Evolutionary conservation across 2,113 vertebrate genomes (phyloP).

Genomic region (Benitochromis conjunctus): DNA sequence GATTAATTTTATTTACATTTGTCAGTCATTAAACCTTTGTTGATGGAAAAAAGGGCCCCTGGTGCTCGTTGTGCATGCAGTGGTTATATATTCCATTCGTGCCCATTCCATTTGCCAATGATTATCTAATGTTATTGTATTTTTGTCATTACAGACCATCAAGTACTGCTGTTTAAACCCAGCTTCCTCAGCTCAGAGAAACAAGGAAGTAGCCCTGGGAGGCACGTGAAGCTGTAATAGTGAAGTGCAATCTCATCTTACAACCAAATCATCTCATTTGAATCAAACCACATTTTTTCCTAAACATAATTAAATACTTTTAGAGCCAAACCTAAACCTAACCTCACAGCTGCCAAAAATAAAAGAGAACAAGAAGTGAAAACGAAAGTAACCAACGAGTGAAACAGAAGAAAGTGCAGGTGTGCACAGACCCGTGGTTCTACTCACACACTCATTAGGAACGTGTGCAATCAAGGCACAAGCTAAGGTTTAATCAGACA

Average conservation of each 20-base stretch:
- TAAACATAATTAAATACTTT: not conserved
- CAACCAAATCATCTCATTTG: not conserved
- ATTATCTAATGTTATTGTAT: not conserved
- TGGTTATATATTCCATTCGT: not conserved
- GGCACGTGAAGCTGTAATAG: accelerated
- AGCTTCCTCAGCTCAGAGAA: not conserved
- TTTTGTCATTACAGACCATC: not conserved
- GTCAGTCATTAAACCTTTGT: not conserved
- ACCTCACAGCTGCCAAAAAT: not conserved
- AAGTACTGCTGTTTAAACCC: not conserved
- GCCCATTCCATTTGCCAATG: not conserved
- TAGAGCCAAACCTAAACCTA: not conserved
- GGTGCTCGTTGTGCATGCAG: not conserved
- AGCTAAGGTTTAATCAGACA: not conserved
- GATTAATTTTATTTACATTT: not conserved
- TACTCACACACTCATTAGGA: not conserved
- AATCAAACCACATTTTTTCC: not conserved
- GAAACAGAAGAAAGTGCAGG: not conserved
- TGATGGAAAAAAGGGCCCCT: not conserved
- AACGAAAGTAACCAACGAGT: not conserved
- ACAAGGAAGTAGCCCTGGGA: not conserved
- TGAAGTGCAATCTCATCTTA: too few species aligned
- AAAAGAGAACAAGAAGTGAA: not conserved
- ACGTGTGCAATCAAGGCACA: not conserved
- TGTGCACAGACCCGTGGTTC: not conserved